Percentiles rank a stretch among this genome's conserved stretches.
These are phyloP conservation scores for Amazona ochrocephala DNA, from an alignment of 2,797 vertebrate species.

Conservation along the genomic window DNA sequence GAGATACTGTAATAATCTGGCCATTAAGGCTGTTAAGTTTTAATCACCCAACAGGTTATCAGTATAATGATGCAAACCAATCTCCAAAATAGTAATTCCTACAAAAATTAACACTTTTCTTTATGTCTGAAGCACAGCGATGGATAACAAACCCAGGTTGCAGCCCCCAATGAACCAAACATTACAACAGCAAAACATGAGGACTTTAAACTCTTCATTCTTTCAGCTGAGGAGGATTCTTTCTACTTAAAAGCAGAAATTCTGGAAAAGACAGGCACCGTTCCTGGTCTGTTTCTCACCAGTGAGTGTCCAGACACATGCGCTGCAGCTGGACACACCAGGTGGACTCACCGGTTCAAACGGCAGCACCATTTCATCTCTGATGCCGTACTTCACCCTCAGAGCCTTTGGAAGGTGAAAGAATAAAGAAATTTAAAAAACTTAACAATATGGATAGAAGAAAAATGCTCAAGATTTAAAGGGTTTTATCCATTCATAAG, in stretches of 20 bases:
- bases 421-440: not conserved
- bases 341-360: slow-evolving; percentile 91
- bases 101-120: not conserved
- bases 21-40: not conserved
- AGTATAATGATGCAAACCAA: not conserved
- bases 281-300: not conserved
- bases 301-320: not conserved
- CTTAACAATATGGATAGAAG: not conserved
- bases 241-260: not conserved
- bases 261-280: not conserved
- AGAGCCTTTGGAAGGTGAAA: slow-evolving; percentile 81
- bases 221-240: not conserved
- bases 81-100: not conserved
- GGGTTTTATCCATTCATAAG: not conserved
- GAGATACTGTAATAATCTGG: accelerated
- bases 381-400: slow-evolving; percentile 92
- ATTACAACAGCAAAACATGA: not conserved
- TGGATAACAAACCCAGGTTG: not conserved
- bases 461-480: not conserved
- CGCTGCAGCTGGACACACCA: accelerated
- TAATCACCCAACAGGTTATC: not conserved
- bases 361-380: slow-evolving; percentile 95
- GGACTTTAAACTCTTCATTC: not conserved
- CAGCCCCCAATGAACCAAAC: not conserved
- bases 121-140: not conserved